phyloP scores from a whole-genome alignment of 2,113 vertebrate species.

The Crotalus horridus region DNA sequence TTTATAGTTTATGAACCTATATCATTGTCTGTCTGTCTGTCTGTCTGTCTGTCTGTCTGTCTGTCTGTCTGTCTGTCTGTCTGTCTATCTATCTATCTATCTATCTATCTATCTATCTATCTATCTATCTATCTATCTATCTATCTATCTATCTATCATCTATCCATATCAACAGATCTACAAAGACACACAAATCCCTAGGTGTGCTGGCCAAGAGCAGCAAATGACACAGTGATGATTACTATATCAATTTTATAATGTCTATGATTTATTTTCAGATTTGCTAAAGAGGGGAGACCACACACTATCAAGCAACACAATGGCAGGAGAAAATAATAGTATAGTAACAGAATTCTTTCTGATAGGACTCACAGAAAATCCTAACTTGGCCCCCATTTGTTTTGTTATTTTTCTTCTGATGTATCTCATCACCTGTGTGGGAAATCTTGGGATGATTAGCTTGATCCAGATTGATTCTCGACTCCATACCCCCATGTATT shows the following conservation, averaged over 20 bases:
- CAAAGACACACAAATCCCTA: not conserved
- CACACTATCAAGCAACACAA: not conserved
- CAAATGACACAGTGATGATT: not conserved
- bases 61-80: no score
- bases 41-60: no score
- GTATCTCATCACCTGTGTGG: not conserved
- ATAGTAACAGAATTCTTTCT: not conserved
- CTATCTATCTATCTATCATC: no score
- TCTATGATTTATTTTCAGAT: not conserved
- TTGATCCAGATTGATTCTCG: conserved; percentile 19
- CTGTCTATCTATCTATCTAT: no score
- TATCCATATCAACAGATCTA: not conserved
- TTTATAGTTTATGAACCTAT: not conserved
- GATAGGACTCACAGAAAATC: not conserved
- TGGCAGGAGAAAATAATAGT: not conserved
- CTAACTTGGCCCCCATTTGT: not conserved
- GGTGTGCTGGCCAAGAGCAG: not conserved
- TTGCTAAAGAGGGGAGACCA: not conserved
- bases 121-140: no score
- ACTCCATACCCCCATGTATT: conserved; percentile 55
- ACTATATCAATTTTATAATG: not conserved
- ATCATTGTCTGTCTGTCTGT: no score
- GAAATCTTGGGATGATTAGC: conserved; percentile 5
- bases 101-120: no score
- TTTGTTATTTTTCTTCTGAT: conserved; percentile 26